These are phyloP conservation scores for Mustelus asterias DNA, from an alignment of 2,113 vertebrate species.

Conservation along the genomic window DNA sequence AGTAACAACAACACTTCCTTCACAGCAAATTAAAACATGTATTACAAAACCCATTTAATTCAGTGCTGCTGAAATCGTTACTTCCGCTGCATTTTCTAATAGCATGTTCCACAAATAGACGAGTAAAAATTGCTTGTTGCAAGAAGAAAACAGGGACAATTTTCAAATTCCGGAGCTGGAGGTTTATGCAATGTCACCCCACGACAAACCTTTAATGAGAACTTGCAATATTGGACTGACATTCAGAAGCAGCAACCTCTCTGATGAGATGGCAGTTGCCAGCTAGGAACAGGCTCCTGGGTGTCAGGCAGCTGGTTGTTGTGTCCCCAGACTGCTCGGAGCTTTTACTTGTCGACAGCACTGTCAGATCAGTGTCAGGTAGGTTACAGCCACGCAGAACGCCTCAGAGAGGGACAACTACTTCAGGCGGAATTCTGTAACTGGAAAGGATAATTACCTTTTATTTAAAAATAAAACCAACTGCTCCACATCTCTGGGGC, in stretches of 20 bases:
- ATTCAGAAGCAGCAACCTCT: not conserved
- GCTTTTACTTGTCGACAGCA: conserved; percentile 53
- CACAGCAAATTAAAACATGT: not conserved
- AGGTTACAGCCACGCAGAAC: conserved; percentile 56
- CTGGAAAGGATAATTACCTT: conserved; percentile 62
- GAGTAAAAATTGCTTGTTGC: not conserved
- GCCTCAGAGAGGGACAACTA: conserved; percentile 48
- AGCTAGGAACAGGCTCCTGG: conserved; percentile 38
- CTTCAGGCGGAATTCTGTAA: conserved; percentile 60
- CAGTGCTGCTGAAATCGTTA: not conserved
- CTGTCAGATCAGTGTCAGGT: conserved; percentile 57
- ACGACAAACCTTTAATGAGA: conserved; percentile 23
- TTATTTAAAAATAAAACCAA: conserved; percentile 61
- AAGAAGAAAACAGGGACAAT: not conserved
- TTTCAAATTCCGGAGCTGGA: not conserved
- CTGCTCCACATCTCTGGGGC: conserved; percentile 56
- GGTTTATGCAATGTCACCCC: conserved; percentile 1
- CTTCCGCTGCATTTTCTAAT: not conserved
- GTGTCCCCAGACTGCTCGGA: conserved; percentile 44
- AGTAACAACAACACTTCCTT: not conserved
- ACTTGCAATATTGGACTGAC: conserved; percentile 11
- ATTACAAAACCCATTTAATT: conserved; percentile 23
- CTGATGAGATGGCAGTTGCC: not conserved
- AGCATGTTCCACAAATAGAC: not conserved
- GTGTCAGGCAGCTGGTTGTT: conserved; percentile 47